phyloP scores from a whole-genome alignment of 2,888 invertebrate genomes.

The Rhabditophanes sp. region DNA sequence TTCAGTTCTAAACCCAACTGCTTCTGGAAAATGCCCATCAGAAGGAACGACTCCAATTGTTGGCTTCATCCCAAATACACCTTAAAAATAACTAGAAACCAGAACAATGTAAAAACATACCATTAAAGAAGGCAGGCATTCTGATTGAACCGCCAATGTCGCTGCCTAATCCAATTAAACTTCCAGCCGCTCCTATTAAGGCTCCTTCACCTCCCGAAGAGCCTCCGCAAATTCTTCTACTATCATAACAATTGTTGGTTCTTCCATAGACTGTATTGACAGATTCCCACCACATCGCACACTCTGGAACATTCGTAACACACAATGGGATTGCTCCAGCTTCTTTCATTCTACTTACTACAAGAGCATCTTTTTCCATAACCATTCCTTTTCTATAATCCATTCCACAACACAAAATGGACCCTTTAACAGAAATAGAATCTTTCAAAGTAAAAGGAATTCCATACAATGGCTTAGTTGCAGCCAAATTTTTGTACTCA shows the following conservation, averaged over 20 bases:
- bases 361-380: constrained; percentile 8
- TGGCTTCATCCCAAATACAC: constrained; percentile 19
- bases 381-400: constrained; percentile 1
- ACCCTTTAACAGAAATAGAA: constrained; percentile 7
- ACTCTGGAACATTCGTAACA: constrained; percentile 58
- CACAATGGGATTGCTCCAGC: constrained; percentile 52
- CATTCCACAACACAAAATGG: constrained; percentile 9
- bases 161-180: constrained; percentile 51
- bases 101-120: no score
- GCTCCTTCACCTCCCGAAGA: constrained; percentile 69
- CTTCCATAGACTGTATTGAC: constrained; percentile 61
- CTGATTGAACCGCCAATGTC: constrained; percentile 89
- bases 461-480: constrained; percentile 13
- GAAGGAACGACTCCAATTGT: constrained; percentile 8
- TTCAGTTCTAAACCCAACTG: constrained; percentile 1
- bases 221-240: constrained; percentile 60
- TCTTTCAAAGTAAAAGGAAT: constrained; percentile 15
- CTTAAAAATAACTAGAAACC: no score
- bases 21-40: constrained; percentile 4
- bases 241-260: constrained; percentile 67
- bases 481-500: constrained; percentile 9
- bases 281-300: constrained; percentile 72
- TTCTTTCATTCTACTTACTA: constrained; percentile 9
- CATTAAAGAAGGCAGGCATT: constrained; percentile 55
- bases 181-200: constrained; percentile 62